Conservation (phyloP, 2,797 vertebrate genomes). For the Pseudochirops cupreus region DNA sequence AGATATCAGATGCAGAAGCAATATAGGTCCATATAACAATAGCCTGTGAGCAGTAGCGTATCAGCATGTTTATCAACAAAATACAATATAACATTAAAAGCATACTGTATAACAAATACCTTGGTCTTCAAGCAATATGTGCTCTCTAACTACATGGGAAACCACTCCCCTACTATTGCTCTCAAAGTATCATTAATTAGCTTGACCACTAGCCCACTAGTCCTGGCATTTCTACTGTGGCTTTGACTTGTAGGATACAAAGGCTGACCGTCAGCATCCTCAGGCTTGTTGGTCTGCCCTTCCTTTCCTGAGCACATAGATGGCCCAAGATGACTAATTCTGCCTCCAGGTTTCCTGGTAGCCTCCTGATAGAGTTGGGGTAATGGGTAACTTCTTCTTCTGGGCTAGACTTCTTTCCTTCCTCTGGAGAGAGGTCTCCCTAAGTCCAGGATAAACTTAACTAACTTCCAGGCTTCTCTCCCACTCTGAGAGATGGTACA, state of each 20-base stretch:
- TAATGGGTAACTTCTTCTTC: too few relatives aligned
- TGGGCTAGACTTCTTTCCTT: too few relatives aligned
- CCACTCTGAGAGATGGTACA: too few relatives aligned
- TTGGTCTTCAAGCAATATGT: neutral
- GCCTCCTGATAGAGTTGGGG: too few relatives aligned
- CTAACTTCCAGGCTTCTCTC: too few relatives aligned
- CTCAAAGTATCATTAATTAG: neutral
- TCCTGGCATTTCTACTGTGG: neutral
- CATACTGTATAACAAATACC: neutral
- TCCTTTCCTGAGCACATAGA: neutral
- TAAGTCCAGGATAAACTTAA: too few relatives aligned
- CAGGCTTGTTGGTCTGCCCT: neutral
- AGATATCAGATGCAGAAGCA: neutral
- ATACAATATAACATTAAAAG: neutral
- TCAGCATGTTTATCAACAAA: neutral
- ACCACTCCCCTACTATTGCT: neutral
- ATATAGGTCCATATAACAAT: neutral
- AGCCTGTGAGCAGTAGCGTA: neutral
- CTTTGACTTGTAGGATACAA: neutral
- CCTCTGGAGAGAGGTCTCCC: too few relatives aligned
- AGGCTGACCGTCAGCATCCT: neutral
- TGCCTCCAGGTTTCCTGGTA: neutral
- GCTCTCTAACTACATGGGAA: neutral
- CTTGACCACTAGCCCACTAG: neutral
- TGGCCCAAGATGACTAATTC: neutral